Percentiles rank a stretch among this genome's conserved stretches.
phyloP scores from a whole-genome alignment of 2,113 vertebrate genomes.

The Struthio camelus region DNA sequence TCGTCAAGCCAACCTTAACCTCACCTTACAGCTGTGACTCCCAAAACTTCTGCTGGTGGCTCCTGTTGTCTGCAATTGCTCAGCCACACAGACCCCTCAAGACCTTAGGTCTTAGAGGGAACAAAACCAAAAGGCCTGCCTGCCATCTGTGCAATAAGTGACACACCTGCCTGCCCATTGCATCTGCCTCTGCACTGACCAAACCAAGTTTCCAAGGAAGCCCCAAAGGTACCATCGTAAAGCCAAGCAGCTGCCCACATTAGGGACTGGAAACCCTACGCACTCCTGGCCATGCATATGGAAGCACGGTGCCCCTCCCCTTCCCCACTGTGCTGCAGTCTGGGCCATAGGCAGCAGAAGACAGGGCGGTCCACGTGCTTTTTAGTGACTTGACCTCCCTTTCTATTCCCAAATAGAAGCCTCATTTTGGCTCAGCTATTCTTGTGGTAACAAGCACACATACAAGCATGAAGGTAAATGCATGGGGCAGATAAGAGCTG shows the following conservation, averaged over 20 bases:
- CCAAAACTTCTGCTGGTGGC: background rate
- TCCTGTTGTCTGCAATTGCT: background rate
- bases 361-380: accelerated
- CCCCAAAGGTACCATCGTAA: background rate
- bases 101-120: background rate
- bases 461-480: background rate
- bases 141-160: background rate
- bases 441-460: accelerated
- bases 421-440: background rate
- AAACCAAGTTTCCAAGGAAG: background rate
- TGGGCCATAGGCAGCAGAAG: background rate
- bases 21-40: background rate
- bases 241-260: background rate
- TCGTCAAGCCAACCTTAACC: background rate
- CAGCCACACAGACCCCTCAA: background rate
- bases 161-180: background rate
- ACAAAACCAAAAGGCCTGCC: background rate
- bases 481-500: background rate
- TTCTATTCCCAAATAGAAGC: background rate
- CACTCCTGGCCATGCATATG: background rate
- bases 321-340: accelerated
- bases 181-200: background rate
- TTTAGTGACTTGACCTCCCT: background rate
- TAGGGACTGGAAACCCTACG: background rate
- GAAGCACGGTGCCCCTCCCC: background rate